Base-by-base conservation (phyloP, 2,797 vertebrate genomes). In the Heliangelus exortis region DNA sequence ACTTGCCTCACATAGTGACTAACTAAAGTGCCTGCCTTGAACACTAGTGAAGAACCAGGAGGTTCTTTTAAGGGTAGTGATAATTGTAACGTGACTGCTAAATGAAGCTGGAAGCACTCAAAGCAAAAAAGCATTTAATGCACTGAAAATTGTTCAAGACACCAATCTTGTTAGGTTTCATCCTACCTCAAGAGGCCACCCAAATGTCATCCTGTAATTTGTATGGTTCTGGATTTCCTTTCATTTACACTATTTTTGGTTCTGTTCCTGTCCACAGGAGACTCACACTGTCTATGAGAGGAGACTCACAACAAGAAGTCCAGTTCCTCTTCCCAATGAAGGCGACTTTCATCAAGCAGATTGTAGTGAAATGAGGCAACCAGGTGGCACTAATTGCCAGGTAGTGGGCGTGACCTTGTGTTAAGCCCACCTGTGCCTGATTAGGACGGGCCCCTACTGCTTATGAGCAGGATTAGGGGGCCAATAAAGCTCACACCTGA, bases 11-110 rank as follows among this genome's bases (percentile, higher is more conserved):
- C 1, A 90, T 58, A 90, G 57, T 45, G 54, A 89, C 62, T 68
- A 88, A 82, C 47, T 57, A 12, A 88, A 89, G 43, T 62, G 50
- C 11, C 34, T 77, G 31, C 25, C 34, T 69, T 69, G 57, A 80
- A 92, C 61, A 80, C 69, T 18, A 82, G 47, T 7, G n/a, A 91
- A 59, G 55, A 92, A 89, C 87, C 61, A 79, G 36, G 39, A 88
- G 34, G 31, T 65, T 57, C 74, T 63, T 89, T 84, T 72, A 89
- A 81, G 58, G 51, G 28, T 58, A 85, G 25, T 1, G 6, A 54
- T 96, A 71, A 79, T 65, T 71, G 43, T 67, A 90, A 89, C 48
- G 31, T 55, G 58, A 18, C 48, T 25, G 13, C 14, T 62, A 41
- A 80, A 82, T 89, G 28, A 78, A 73, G 83, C 74, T 78, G 39